phyloP scores from a whole-genome alignment of 2,113 vertebrate species.

The Melierax canorus region DNA sequence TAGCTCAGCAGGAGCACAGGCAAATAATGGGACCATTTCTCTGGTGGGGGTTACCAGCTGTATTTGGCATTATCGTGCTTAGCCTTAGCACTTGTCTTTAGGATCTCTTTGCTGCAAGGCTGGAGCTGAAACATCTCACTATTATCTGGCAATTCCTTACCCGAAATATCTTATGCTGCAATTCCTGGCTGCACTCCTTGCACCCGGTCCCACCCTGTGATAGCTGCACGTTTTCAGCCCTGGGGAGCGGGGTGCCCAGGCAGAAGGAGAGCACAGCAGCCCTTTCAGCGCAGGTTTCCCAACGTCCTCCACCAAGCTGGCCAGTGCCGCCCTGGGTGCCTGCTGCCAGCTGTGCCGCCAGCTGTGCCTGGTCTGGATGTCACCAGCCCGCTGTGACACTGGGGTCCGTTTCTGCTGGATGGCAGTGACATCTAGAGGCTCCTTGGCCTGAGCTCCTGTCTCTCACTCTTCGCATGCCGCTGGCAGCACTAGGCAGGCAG shows the following conservation, averaged over 20 bases:
- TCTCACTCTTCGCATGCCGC: neutral
- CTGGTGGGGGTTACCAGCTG: neutral
- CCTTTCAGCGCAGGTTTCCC: neutral
- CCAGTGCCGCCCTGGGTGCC: neutral
- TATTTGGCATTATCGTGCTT: rapidly evolving
- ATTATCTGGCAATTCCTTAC: neutral
- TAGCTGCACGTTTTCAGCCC: neutral
- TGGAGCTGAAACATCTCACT: neutral
- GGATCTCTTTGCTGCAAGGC: neutral
- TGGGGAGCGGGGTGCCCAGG: neutral
- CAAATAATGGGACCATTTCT: neutral
- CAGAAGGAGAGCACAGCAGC: too few species aligned
- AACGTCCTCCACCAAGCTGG: neutral
- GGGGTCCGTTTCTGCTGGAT: neutral
- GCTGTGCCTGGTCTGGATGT: neutral
- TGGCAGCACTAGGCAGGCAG: neutral
- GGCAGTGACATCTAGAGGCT: constrained; percentile 67
- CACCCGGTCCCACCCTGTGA: neutral
- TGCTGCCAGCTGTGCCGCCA: neutral
- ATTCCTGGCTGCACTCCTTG: neutral
- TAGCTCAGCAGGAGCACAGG: neutral
- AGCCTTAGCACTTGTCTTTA: neutral
- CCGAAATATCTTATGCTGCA: rapidly evolving
- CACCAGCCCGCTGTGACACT: neutral
- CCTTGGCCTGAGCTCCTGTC: neutral